Evolutionary conservation across 92 coral and sea anemone genomes (phyloP), one percentile per base, ranked within the genome.

Genomic region (Porites rus): DNA sequence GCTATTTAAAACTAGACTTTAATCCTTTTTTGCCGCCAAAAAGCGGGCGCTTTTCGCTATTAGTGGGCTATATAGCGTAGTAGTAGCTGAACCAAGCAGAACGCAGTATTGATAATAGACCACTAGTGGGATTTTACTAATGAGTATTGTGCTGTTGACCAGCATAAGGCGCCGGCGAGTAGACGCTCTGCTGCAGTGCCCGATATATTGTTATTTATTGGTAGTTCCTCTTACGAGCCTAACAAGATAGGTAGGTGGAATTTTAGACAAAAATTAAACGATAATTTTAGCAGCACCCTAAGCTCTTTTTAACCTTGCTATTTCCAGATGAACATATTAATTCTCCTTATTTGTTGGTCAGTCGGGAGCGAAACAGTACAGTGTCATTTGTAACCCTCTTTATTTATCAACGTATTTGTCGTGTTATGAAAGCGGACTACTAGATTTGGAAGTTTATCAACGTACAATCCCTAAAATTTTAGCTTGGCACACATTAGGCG

Each of bases 91-190:
- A 38, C 46, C 46, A 38, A 38, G 4, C 5, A 38, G 46, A 38
- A 38, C 46, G 46, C 0, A 38, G 46, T 4, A 38, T 38, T 4
- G 46, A 38, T 38, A 0, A 38, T 4, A 38, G 7, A 38, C 46
- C 46, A 4, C 46, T 4, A 38, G 46, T 38, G 4, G 46, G 46
- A 4, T 38, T 38, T 38, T 38, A 38, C 67, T 69, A 81, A 69
- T 54, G 22, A 58, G 77, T 31, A 43, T 7, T 21, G 69, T 59
- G 85, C 85, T 81, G 85, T 81, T 81, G 85, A 81, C 38, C 85
- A 59, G 85, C 77, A 18, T 81, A 25, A 56, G 63, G 60, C 81
- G 51, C 75, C 56, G n/a, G 76, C 51, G 76, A 81, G 85, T 75
- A 10, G 85, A 54, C 22, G 75, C 84, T 80, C 84, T 0, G 75